These are phyloP conservation scores for Hypselothyrea guttata DNA, from an alignment of 2,888 invertebrate species.

Conservation along the genomic window DNA sequence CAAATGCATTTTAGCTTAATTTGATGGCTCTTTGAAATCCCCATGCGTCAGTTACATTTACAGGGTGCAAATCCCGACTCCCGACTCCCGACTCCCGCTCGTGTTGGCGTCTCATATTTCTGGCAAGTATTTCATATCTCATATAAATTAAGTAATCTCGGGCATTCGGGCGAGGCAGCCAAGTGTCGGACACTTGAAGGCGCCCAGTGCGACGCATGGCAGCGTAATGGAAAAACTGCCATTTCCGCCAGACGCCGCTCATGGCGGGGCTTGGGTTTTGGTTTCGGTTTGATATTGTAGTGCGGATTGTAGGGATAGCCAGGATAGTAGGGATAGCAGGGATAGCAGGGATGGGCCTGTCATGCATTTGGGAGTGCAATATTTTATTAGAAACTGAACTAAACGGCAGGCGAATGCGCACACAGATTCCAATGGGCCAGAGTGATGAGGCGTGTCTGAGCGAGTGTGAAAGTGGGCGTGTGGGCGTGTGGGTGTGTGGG, in stretches of 20 bases:
- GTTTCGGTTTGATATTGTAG: conserved; percentile 6
- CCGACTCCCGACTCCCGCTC: not conserved
- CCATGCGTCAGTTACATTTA: not conserved
- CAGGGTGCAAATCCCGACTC: too few species aligned
- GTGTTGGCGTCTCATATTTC: conserved; percentile 24
- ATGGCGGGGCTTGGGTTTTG: conserved; percentile 19
- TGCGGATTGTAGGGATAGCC: too few species aligned
- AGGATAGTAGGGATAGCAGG: too few species aligned
- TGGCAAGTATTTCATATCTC: conserved; percentile 46
- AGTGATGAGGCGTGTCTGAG: conserved; percentile 20
- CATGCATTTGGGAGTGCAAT: conserved; percentile 69
- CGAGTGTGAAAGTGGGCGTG: not conserved
- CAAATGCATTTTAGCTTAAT: conserved; percentile 66
- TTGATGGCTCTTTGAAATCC: conserved; percentile 49
- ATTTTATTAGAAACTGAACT: conserved; percentile 66
- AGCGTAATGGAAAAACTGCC: conserved; percentile 73
- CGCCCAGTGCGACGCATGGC: conserved; percentile 31
- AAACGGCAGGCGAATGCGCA: conserved; percentile 6
- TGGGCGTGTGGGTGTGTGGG: conserved; percentile 1
- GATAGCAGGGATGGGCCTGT: conserved; percentile 21
- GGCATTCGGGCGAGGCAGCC: not conserved
- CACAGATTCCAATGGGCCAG: conserved; percentile 40
- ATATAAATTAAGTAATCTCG: conserved; percentile 69
- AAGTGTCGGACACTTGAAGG: conserved; percentile 38
- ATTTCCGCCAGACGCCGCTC: conserved; percentile 62